Conservation (phyloP, 2,113 vertebrate genomes). For the Campylomormyrus tamandua region DNA sequence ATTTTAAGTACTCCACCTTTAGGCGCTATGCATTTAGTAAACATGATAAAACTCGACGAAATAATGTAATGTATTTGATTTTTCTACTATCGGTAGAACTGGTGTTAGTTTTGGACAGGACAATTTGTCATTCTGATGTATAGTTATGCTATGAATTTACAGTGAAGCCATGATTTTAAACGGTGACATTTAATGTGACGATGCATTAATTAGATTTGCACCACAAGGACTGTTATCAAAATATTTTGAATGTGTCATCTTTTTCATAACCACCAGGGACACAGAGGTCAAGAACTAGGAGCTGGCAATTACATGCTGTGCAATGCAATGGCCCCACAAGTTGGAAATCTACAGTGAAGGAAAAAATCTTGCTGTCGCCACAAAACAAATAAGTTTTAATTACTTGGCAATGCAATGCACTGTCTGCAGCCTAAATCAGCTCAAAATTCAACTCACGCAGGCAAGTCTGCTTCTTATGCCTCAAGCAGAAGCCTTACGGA, state of each 20-base stretch:
- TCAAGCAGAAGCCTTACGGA: constrained; percentile 4
- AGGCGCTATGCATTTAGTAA: neutral
- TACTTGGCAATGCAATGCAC: neutral
- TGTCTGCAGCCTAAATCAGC: neutral
- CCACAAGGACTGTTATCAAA: neutral
- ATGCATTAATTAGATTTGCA: constrained; percentile 15
- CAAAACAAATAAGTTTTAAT: neutral
- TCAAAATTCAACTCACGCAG: constrained; percentile 14
- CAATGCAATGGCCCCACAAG: neutral
- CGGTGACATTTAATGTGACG: neutral
- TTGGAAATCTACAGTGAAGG: neutral
- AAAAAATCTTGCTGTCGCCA: neutral
- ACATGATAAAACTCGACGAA: neutral
- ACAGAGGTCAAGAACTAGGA: neutral
- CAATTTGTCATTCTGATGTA: neutral
- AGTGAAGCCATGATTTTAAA: neutral
- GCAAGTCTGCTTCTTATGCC: constrained; percentile 18
- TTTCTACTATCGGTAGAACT: neutral
- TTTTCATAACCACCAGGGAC: neutral
- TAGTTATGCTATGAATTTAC: constrained; percentile 10
- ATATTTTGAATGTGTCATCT: constrained; percentile 1
- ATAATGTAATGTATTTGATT: neutral
- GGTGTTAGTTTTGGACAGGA: neutral
- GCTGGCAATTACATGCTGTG: neutral
- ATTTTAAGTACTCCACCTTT: neutral